Percentiles rank a stretch among this genome's conserved stretches.
phyloP scores from a whole-genome alignment of 2,113 vertebrate species.

The Poecile atricapillus region DNA sequence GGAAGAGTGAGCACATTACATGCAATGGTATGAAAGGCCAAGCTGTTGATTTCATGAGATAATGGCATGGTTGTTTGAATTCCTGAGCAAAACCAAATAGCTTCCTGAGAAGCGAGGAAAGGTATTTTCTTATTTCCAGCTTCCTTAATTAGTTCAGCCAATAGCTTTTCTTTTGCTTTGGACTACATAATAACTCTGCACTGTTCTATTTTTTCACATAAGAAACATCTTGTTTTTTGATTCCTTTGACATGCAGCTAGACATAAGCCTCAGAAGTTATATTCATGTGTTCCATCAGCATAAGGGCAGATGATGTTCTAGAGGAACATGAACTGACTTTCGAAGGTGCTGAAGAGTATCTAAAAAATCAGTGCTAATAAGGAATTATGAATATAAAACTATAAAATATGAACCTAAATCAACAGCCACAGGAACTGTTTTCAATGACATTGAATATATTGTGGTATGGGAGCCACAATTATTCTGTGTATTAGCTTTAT shows the following conservation, averaged over 20 bases:
- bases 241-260: not conserved
- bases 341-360: not conserved
- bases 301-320: not conserved
- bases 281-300: not conserved
- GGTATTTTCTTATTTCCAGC: not conserved
- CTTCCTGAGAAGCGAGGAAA: not conserved
- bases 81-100: not conserved
- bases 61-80: not conserved
- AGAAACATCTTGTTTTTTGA: not conserved
- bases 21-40: not conserved
- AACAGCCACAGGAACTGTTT: not conserved
- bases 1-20: not conserved
- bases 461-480: not conserved
- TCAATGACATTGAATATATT: not conserved
- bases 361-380: not conserved
- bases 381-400: not conserved
- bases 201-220: not conserved
- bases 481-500: not conserved
- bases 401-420: not conserved
- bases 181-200: not conserved
- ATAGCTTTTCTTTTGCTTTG: not conserved
- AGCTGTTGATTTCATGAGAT: not conserved
- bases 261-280: not conserved
- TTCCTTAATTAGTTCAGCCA: not conserved
- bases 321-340: not conserved